Evolutionary conservation across 1,140 invertebrate genomes (phyloP).

Genomic region (Megalonaias nervosa): DNA sequence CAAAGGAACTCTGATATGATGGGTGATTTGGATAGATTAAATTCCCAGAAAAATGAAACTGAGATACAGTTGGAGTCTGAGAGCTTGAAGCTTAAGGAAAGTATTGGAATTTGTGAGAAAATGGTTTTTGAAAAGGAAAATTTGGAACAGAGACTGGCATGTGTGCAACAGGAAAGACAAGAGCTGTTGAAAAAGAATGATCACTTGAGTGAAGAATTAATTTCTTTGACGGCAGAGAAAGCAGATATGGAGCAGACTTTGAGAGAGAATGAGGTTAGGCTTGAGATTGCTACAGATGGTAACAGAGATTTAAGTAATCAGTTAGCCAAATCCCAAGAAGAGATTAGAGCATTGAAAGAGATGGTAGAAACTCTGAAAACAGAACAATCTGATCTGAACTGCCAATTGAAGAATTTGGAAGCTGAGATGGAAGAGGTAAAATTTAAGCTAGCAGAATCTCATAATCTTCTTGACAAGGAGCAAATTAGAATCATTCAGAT

Average conservation of each 20-base stretch:
- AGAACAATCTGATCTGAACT: constrained; percentile 12
- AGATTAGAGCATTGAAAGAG: background rate
- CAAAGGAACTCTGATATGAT: too few relatives aligned
- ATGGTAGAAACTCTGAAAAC: background rate
- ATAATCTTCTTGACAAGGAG: too few relatives aligned
- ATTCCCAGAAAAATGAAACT: too few relatives aligned
- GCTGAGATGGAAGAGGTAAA: constrained; percentile 6
- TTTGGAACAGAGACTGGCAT: background rate
- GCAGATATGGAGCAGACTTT: too few relatives aligned
- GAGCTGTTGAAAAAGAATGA: background rate
- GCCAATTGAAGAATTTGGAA: background rate
- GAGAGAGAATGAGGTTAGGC: too few relatives aligned
- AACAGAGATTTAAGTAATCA: too few relatives aligned
- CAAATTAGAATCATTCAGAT: background rate
- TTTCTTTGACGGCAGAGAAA: too few relatives aligned
- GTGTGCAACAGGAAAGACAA: background rate
- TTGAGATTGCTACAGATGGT: too few relatives aligned
- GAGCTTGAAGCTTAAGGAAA: background rate
- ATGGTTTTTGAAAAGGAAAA: background rate
- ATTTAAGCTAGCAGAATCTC: background rate
- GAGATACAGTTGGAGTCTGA: too few relatives aligned
- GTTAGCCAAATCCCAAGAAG: too few relatives aligned
- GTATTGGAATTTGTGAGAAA: constrained; percentile 1
- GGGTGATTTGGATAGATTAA: too few relatives aligned
- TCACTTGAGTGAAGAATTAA: too few relatives aligned